Evolutionary conservation across 2,888 invertebrate genomes (phyloP), one percentile per base, ranked within the genome.

Genomic region (Schizotus pectinicornis): DNA sequence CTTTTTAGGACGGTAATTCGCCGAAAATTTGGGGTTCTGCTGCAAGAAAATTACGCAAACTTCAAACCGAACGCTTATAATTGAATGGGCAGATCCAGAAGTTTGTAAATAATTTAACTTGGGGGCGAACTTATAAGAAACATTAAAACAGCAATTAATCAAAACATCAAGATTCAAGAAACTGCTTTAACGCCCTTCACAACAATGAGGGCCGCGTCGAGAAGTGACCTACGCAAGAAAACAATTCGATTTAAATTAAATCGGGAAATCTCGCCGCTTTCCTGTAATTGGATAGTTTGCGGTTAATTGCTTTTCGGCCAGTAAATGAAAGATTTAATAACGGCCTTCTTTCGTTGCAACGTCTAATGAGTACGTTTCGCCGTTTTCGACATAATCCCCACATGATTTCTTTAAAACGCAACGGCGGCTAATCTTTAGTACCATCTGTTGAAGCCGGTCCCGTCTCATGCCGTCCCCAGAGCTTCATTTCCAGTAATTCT

Each of bases 401-500:
- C 59, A 59, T 63, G 61, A 61, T 62, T 66, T 66, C 66, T 66
- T 64, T 62, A 60, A 65, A 67, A 63, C 63, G 59, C 53, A 65
- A 61, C 53, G 41, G 22, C 51, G 59, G 62, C 67, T 67, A 68
- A 69, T 69, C 69, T 69, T 68, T 60, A 66, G 60, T 66, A 65
- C 67, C 67, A 69, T 68, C 68, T 66, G 69, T 67, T 67, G 64
- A 63, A 63, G 65, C 53, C 49, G 43, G 46, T 47, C 47, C 56
- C 58, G 56, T 61, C 61, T 62, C 56, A 59, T 56, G 52, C 39
- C 53, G 47, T 65, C 65, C 64, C 67, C 41, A 53, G 64, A 65
- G 67, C 53, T 65, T 64, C 60, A 67, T 68, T 66, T 56, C 64
- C 64, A 65, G 64, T 67, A 65, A 65, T 69, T 68, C 64, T 62